A percentile compares a stretch with the other conserved stretches of the same genome.
Conservation (phyloP, 2,113 vertebrate genomes). For the Butorides virescens region DNA sequence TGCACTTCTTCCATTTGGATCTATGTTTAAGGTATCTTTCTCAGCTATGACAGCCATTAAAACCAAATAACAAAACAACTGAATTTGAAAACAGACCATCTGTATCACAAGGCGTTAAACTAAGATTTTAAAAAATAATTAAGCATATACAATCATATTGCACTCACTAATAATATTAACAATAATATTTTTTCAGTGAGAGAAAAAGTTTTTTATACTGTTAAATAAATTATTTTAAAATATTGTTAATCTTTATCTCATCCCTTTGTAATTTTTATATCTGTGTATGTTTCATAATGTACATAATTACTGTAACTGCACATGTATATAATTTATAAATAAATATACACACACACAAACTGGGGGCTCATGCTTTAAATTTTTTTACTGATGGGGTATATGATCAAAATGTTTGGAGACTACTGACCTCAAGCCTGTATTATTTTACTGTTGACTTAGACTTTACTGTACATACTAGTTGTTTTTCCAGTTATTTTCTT, state of each 20-base stretch:
- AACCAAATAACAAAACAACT: background rate
- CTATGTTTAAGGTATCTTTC: background rate
- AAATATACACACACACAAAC: fast-evolving
- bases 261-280: background rate
- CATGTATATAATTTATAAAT: background rate
- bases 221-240: background rate
- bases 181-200: background rate
- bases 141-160: background rate
- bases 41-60: background rate
- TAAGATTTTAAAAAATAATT: background rate
- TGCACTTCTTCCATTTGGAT: background rate
- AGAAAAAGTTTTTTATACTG: background rate
- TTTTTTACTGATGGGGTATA: background rate
- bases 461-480: background rate
- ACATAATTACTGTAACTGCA: background rate
- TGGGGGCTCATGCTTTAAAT: fast-evolving
- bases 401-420: background rate
- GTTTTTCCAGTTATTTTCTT: background rate
- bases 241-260: background rate
- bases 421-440: background rate
- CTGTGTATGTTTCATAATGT: background rate
- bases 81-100: background rate
- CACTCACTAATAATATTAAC: background rate
- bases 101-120: background rate
- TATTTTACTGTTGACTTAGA: background rate